Percentiles rank a stretch among this genome's conserved stretches.
Conservation (phyloP, 2,888 invertebrate genomes). For the Ypsolopha sequella region DNA sequence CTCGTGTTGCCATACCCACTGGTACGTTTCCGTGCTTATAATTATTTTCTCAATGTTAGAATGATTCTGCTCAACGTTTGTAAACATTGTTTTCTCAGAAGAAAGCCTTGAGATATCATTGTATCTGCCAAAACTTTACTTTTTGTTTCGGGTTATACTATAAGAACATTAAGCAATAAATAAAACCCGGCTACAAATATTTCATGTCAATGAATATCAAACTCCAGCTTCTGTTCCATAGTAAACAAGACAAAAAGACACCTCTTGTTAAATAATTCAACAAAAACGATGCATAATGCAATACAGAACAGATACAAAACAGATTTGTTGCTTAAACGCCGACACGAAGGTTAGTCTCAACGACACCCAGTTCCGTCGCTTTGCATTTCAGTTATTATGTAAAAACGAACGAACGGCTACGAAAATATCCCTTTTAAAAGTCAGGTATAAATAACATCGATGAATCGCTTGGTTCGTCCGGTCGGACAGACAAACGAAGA, state of each 20-base stretch:
- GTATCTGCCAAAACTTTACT: neutral
- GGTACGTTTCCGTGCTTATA: neutral
- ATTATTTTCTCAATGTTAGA: neutral
- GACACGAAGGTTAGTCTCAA: constrained; percentile 17
- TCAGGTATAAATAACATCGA: constrained; percentile 44
- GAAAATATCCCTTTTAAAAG: constrained; percentile 30
- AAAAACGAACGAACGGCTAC: constrained; percentile 11
- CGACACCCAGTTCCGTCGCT: constrained; percentile 11
- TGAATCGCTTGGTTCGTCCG: constrained; percentile 24
- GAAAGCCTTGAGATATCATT: too few relatives aligned
- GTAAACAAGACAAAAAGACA: neutral
- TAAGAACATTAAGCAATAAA: neutral
- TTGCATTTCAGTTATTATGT: constrained; percentile 32
- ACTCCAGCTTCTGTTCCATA: neutral
- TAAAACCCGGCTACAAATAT: neutral
- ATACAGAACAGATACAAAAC: constrained; percentile 12
- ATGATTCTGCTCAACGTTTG: neutral
- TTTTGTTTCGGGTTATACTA: neutral
- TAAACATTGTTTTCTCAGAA: neutral
- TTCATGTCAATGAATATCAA: neutral
- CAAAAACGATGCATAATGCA: constrained; percentile 11
- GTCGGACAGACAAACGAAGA: constrained; percentile 10
- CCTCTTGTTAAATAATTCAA: constrained; percentile 1
- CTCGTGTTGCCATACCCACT: constrained; percentile 20
- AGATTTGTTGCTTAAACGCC: constrained; percentile 8